A percentile compares a stretch with the other conserved stretches of the same genome.
These are phyloP conservation scores for Parasteatoda tepidariorum DNA, from an alignment of 1,140 invertebrate species.

Conservation along the genomic window DNA sequence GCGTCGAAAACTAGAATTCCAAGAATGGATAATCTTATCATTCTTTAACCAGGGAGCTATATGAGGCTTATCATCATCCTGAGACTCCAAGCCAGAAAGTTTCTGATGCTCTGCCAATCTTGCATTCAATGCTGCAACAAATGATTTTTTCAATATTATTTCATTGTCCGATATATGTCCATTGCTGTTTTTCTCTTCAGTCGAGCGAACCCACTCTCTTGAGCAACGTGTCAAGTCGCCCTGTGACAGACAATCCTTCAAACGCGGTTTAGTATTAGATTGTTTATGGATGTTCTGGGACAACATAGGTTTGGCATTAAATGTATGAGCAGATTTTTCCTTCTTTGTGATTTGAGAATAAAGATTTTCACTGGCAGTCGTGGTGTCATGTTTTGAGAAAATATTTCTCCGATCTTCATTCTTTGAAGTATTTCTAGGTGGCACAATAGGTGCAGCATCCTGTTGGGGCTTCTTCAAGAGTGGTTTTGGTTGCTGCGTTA, in stretches of 20 bases:
- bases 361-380: not conserved
- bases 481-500: slow-evolving; percentile 10
- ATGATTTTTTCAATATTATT: slow-evolving; percentile 16
- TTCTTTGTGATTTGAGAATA: slow-evolving; percentile 7
- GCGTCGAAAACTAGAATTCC: slow-evolving; percentile 18
- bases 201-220: slow-evolving; percentile 25
- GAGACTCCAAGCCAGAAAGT: not conserved
- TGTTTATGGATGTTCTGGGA: slow-evolving; percentile 41
- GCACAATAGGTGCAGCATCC: slow-evolving; percentile 20
- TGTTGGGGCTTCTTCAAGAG: not conserved
- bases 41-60: slow-evolving; percentile 36
- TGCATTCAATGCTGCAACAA: slow-evolving; percentile 53
- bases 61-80: slow-evolving; percentile 16
- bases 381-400: not conserved
- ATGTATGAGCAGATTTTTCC: slow-evolving; percentile 35
- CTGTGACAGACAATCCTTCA: slow-evolving; percentile 43
- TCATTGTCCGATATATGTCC: slow-evolving; percentile 13
- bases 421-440: slow-evolving; percentile 30
- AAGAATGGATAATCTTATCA: slow-evolving; percentile 24
- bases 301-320: slow-evolving; percentile 33
- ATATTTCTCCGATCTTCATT: slow-evolving; percentile 4
- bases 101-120: slow-evolving; percentile 38
- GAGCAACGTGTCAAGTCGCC: slow-evolving; percentile 34
- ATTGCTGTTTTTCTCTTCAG: slow-evolving; percentile 23
- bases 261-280: slow-evolving; percentile 12